phyloP scores from a whole-genome alignment of 2,797 vertebrate species.

The Philypnodon macrostomus region DNA sequence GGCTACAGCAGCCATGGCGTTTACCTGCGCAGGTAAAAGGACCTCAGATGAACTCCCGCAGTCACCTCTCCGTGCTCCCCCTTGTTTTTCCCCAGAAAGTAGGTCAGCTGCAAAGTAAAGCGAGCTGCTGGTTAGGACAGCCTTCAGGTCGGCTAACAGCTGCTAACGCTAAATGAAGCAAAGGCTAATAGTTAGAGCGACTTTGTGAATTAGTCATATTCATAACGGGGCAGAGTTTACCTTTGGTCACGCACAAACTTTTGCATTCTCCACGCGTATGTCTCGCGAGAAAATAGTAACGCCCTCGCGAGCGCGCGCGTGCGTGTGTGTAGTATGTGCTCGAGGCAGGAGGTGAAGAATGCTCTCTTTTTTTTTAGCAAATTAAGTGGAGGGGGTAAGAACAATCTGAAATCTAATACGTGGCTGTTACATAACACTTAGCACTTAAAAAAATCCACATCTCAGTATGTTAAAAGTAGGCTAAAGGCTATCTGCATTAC shows the following conservation, averaged over 20 bases:
- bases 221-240: neutral
- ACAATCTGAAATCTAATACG: no score
- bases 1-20: constrained; percentile 38
- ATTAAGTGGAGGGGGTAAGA: no score
- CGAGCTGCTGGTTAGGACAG: no score
- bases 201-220: neutral
- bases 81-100: neutral
- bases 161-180: no score
- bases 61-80: neutral
- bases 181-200: neutral
- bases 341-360: no score
- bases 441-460: no score
- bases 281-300: constrained; percentile 2
- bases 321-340: no score
- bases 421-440: neutral
- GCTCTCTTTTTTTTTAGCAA: no score
- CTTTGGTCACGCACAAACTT: neutral
- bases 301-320: neutral
- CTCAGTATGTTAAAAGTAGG: no score
- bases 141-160: neutral
- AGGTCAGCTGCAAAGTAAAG: neutral
- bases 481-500: no score
- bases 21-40: constrained; percentile 44
- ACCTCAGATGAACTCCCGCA: neutral
- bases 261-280: no score